A percentile compares a stretch with the other conserved stretches of the same genome.
Evolutionary conservation across 2,888 invertebrate genomes (phyloP).

Genomic region (Polymixis flavicincta): DNA sequence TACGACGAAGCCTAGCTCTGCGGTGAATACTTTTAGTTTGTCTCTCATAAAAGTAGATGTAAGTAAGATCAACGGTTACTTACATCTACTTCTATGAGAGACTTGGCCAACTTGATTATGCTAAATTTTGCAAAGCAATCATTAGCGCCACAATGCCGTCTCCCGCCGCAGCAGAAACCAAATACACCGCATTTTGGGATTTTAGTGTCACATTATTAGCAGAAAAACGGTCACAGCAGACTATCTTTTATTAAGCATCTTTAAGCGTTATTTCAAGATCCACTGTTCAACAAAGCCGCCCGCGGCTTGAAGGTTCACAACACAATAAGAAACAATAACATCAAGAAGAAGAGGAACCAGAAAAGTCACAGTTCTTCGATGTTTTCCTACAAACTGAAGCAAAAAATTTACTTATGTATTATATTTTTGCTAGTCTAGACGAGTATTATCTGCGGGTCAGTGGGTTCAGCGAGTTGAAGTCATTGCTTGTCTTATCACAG

Average conservation of each 20-base stretch:
- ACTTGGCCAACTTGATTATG: background rate
- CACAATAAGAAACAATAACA: background rate
- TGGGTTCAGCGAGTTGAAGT: constrained; percentile 50
- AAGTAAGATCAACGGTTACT: too few species aligned
- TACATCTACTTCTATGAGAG: background rate
- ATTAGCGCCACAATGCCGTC: too few species aligned
- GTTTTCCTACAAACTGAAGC: background rate
- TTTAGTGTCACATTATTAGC: background rate
- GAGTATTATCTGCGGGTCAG: constrained; percentile 45
- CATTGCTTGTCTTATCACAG: constrained; percentile 47
- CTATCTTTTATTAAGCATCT: too few species aligned
- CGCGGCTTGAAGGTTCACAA: background rate
- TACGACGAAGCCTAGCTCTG: background rate
- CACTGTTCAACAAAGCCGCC: background rate
- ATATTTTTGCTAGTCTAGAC: constrained; percentile 58
- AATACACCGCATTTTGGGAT: too few species aligned
- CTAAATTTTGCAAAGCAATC: background rate
- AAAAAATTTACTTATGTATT: constrained; percentile 31
- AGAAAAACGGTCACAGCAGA: background rate
- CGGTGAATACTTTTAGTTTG: background rate
- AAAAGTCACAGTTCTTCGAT: background rate
- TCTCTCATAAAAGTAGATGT: too few species aligned
- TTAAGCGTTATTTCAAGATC: constrained; percentile 4
- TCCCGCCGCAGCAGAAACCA: background rate
- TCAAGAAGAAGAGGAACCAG: background rate